Evolutionary conservation across 1,140 invertebrate species (phyloP).

Genomic region (Bombus waltoni): DNA sequence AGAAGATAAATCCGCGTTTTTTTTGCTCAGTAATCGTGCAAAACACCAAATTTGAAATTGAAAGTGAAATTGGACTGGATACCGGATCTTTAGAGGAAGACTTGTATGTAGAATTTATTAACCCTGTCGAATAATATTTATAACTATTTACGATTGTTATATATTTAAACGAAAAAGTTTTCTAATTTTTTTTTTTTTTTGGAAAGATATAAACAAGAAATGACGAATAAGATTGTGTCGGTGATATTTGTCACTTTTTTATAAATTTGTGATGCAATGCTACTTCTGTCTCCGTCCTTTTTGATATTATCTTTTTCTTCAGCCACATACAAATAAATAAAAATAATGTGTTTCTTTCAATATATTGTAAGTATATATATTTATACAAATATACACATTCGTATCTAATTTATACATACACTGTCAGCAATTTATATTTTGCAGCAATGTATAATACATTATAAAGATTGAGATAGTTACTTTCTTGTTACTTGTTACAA

Average conservation of each 20-base stretch:
- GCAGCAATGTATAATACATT: neutral
- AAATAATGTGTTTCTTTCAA: neutral
- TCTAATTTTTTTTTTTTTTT: neutral
- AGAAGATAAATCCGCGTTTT: neutral
- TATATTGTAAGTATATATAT: slow-evolving; percentile 40
- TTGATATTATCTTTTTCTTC: neutral
- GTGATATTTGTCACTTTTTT: neutral
- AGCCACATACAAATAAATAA: neutral
- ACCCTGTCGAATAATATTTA: neutral
- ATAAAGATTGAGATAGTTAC: neutral
- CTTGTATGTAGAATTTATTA: neutral
- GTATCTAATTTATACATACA: slow-evolving; percentile 40
- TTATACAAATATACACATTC: slow-evolving; percentile 48
- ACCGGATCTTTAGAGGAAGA: no score
- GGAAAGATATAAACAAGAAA: neutral
- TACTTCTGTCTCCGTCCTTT: slow-evolving; percentile 21
- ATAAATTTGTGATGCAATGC: neutral
- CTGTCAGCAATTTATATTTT: slow-evolving; percentile 26
- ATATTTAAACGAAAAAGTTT: slow-evolving; percentile 5
- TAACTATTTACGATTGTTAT: neutral
- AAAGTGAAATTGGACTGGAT: neutral
- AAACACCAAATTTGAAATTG: neutral
- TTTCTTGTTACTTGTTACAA: slow-evolving; percentile 7
- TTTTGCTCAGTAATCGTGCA: neutral
- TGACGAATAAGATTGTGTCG: neutral